A percentile compares a stretch with the other conserved stretches of the same genome.
Evolutionary conservation across 1,140 invertebrate genomes (phyloP).

Genomic region (Ridgeia piscesae): DNA sequence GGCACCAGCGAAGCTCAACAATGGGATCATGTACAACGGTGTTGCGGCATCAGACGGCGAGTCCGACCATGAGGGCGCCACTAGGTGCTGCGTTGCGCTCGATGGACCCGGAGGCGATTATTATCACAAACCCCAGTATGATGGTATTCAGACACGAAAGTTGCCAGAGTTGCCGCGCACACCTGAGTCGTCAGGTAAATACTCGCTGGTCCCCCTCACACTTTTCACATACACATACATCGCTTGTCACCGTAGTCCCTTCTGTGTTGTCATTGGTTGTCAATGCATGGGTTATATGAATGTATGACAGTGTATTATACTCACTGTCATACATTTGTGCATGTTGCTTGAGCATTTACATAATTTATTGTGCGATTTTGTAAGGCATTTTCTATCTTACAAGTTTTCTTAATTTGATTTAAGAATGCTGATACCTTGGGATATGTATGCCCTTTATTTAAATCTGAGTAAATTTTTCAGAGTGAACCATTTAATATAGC

Average conservation of each 20-base stretch:
- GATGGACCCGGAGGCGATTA: not conserved
- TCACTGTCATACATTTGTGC: not conserved
- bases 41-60: slow-evolving; percentile 19
- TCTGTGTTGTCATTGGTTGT: not conserved
- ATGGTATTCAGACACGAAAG: slow-evolving; percentile 51
- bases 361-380: not conserved
- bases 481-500: not conserved
- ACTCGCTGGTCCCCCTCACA: not conserved
- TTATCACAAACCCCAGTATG: slow-evolving; percentile 63
- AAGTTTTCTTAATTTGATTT: not conserved
- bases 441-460: not conserved
- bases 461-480: not conserved
- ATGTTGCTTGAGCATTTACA: not conserved
- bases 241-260: not conserved
- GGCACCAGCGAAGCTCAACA: slow-evolving; percentile 56
- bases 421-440: not conserved
- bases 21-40: slow-evolving; percentile 62
- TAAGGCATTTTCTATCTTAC: not conserved
- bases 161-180: slow-evolving; percentile 45
- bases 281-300: not conserved
- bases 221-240: not conserved
- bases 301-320: not conserved
- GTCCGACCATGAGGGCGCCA: slow-evolving; percentile 12
- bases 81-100: not conserved
- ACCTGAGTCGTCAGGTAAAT: slow-evolving; percentile 38